These are phyloP conservation scores for Phaenicophaeus curvirostris DNA, from an alignment of 2,797 vertebrate species.

Conservation along the genomic window DNA sequence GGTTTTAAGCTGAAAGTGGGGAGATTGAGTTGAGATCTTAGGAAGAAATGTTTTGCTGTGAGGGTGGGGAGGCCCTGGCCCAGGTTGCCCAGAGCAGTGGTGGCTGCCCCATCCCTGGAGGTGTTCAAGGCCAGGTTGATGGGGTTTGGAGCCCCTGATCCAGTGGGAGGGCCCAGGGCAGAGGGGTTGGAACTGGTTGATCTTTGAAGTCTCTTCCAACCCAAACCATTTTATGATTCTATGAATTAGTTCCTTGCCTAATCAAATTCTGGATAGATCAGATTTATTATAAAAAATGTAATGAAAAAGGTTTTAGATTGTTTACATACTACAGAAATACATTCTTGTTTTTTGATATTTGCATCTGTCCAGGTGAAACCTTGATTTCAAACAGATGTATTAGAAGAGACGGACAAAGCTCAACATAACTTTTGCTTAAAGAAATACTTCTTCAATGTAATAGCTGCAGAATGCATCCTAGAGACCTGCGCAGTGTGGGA, in stretches of 20 bases:
- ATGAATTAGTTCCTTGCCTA: not conserved
- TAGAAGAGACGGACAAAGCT: not conserved
- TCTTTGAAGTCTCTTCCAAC: too few species aligned
- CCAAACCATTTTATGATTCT: too few species aligned
- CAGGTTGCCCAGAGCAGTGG: too few species aligned
- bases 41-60: too few species aligned
- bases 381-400: not conserved
- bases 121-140: too few species aligned
- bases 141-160: too few species aligned
- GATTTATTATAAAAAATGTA: not conserved
- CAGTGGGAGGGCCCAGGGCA: too few species aligned
- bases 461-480: not conserved
- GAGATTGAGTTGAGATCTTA: too few species aligned
- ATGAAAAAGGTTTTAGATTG: not conserved
- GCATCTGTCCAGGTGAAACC: not conserved
- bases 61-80: too few species aligned
- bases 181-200: too few species aligned
- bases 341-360: not conserved
- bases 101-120: too few species aligned
- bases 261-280: not conserved
- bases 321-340: not conserved
- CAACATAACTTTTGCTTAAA: not conserved
- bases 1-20: too few species aligned
- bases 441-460: not conserved
- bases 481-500: not conserved